Base-by-base conservation (phyloP, 2,888 invertebrate genomes). In the Bhutanitis thaidina region DNA sequence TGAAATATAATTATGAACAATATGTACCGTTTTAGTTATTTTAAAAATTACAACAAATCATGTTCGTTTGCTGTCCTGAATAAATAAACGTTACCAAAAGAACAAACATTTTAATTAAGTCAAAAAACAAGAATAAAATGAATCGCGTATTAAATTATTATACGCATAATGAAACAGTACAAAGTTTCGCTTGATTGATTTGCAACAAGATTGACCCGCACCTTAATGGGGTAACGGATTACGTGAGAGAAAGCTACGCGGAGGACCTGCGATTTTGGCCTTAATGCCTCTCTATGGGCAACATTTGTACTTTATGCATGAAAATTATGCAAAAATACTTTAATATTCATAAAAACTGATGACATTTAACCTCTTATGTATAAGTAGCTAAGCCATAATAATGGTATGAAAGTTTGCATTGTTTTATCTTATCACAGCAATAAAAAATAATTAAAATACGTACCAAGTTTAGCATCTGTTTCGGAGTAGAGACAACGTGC, bases 201-300 rank as follows among this genome's bases (percentile, higher is more conserved):
- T 43, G 39, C 47, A 46, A 49, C 47, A 45, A 49, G 52, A 57
- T 41, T 49, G 51, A 39, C 49, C 48, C 50, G 49, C 47, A 50
- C 44, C 52, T 53, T 58, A 56, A 56, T 56, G 53, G 45, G 49
- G 44, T 53, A 54, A 49, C 30, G 49, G 53, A 46, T 57, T 43
- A 55, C 43, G 36, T 49, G 54, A 55, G 57, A 54, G 56, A 56
- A 54, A 58, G 58, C 55, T 27, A 14, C 10, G 29, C 40, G 20
- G 41, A 34, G 46, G 34, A 30, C 44, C 25, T 25, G 35, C 32
- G 36, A 36, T 52, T 46, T 41, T 27, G 10, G 37, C 20, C 37
- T 41, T 46, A 41, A 52, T 41, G 29, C 14, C 30, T 37, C n/a
- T 35, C 25, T 25, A 45, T 29, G 14, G 14, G 41, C 13, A 51